These are phyloP conservation scores for Teleiodes luculella DNA, from an alignment of 2,888 invertebrate genomes.

Conservation along the genomic window DNA sequence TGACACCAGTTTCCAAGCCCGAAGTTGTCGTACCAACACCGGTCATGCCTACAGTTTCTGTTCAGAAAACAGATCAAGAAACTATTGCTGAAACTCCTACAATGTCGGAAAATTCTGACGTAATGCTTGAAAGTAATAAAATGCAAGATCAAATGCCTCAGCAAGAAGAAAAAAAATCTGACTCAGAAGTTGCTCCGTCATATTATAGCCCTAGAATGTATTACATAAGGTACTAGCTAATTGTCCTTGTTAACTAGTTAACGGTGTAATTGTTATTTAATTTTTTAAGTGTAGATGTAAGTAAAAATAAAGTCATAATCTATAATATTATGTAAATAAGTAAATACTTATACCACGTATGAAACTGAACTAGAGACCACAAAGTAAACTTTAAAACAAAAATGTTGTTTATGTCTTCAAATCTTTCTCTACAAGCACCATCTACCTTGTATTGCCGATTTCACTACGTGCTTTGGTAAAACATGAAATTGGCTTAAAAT, in stretches of 20 bases:
- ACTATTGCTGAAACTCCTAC: slow-evolving; percentile 17
- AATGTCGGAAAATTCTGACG: slow-evolving; percentile 28
- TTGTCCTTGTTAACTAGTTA: slow-evolving; percentile 14
- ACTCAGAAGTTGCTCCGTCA: slow-evolving; percentile 67
- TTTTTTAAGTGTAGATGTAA: not conserved
- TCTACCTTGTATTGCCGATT: not conserved
- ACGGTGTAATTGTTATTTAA: not conserved
- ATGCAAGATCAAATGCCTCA: slow-evolving; percentile 25
- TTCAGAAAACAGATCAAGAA: slow-evolving; percentile 24
- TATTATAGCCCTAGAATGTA: slow-evolving; percentile 61
- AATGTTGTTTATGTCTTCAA: not conserved
- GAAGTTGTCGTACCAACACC: slow-evolving; percentile 32
- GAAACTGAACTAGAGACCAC: too few species aligned
- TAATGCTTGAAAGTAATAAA: slow-evolving; percentile 20
- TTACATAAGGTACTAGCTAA: slow-evolving; percentile 45
- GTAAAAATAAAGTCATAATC: not conserved
- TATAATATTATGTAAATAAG: not conserved
- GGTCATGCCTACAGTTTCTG: slow-evolving; percentile 32
- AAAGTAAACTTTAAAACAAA: not conserved
- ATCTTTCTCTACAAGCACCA: not conserved
- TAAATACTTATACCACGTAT: not conserved
- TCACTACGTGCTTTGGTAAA: not conserved
- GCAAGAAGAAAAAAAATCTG: slow-evolving; percentile 36
- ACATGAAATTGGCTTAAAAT: not conserved
- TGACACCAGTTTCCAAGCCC: slow-evolving; percentile 27